These are phyloP conservation scores for Aphidius colemani DNA, from an alignment of 2,888 invertebrate genomes.

Conservation along the genomic window DNA sequence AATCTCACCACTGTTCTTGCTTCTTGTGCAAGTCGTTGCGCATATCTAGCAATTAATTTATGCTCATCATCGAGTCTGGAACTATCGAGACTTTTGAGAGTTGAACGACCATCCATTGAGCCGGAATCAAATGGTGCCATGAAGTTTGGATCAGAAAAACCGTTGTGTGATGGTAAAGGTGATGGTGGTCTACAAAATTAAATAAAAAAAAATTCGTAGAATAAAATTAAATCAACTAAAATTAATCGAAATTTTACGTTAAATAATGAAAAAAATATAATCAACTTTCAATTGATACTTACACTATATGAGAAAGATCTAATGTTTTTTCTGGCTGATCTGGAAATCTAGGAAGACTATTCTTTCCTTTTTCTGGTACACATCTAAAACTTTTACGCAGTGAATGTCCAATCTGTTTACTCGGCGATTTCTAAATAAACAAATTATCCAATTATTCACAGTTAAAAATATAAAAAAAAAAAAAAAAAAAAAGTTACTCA, in stretches of 20 bases:
- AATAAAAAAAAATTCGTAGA: not conserved
- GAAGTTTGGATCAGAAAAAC: constrained; percentile 77
- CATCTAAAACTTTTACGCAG: constrained; percentile 96
- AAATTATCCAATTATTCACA: not conserved
- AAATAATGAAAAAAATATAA: constrained; percentile 15
- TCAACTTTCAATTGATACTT: constrained; percentile 58
- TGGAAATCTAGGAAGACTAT: constrained; percentile 84
- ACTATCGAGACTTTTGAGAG: constrained; percentile 62
- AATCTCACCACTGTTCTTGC: constrained; percentile 70
- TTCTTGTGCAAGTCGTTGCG: constrained; percentile 92
- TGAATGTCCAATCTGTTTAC: constrained; percentile 95
- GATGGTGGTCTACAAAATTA: constrained; percentile 77
- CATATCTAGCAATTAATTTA: constrained; percentile 94
- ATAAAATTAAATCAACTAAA: constrained; percentile 1
- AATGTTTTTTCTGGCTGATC: constrained; percentile 93
- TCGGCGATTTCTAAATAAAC: constrained; percentile 82
- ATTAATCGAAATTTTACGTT: not conserved
- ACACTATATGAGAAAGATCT: constrained; percentile 96
- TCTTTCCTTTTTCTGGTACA: constrained; percentile 87
- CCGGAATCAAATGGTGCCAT: constrained; percentile 76
- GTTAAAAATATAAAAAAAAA: constrained; percentile 2
- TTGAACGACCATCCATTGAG: constrained; percentile 73
- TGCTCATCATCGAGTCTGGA: constrained; percentile 83
- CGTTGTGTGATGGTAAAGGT: constrained; percentile 91
- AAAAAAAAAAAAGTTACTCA: constrained; percentile 62